Conservation (phyloP, 2,888 invertebrate genomes). For the Drepana falcataria region DNA sequence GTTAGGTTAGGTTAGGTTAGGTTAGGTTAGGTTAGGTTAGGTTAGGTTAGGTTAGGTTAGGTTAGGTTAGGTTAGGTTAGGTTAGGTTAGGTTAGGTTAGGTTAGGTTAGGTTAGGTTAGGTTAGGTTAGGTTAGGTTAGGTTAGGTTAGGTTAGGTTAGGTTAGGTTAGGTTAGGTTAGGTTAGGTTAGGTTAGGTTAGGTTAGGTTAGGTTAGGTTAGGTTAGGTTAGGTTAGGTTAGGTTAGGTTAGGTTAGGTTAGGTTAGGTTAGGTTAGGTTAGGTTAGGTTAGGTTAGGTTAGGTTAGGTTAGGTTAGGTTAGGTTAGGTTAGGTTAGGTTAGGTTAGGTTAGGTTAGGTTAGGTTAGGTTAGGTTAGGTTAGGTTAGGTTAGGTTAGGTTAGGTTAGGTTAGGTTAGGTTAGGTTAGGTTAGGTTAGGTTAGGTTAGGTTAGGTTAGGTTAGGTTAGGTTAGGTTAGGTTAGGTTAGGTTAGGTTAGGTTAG, state of each 20-base stretch:
- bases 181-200: slow-evolving; percentile 7
- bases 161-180: slow-evolving; percentile 7
- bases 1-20: slow-evolving; percentile 9
- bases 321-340: not conserved
- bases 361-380: slow-evolving; percentile 1
- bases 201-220: slow-evolving; percentile 2
- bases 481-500: slow-evolving; percentile 19
- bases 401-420: slow-evolving; percentile 6
- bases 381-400: slow-evolving; percentile 4
- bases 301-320: not conserved
- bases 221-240: slow-evolving; percentile 4
- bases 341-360: not conserved
- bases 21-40: slow-evolving; percentile 14
- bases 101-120: slow-evolving; percentile 2
- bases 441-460: slow-evolving; percentile 3
- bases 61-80: slow-evolving; percentile 16
- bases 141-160: slow-evolving; percentile 8
- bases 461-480: slow-evolving; percentile 14
- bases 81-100: slow-evolving; percentile 12
- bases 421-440: slow-evolving; percentile 12
- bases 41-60: slow-evolving; percentile 16
- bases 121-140: slow-evolving; percentile 8
- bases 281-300: not conserved
- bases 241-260: not conserved
- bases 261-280: not conserved